Base-by-base conservation (phyloP, 2,888 invertebrate genomes). In the Rhodophaea formosa region DNA sequence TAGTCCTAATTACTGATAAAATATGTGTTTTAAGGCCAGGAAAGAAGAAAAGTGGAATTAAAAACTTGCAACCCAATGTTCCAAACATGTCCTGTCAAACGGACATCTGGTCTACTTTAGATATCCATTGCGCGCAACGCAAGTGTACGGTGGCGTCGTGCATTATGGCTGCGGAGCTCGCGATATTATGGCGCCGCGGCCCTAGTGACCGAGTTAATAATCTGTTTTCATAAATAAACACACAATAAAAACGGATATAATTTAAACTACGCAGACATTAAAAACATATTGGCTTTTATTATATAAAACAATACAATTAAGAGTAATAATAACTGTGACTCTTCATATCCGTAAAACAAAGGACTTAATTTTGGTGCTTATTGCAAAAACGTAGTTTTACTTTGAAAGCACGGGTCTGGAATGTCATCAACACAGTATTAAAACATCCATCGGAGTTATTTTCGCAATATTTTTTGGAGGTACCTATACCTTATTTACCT, bases 121-220 rank as follows among this genome's bases (percentile, higher is more conserved):
- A n/a, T n/a, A 39, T 39, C 35, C 35, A 55, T 51, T 46, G 59
- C 57, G 62, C 47, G 65, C 43, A 62, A 43, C 39, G 53, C 42
- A 17, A 7, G 42, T 35, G 30, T 10, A 17, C 6, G 39, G 3
- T 23, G 15, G 29, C 15, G 43, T 43, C 53, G 32, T 45, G 59
- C 56, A 56, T 61, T 58, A 58, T 57, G 60, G 58, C 59, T 35
- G 58, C 60, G 68, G 68, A 68, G 59, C 55, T 17, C 43, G 29
- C 44, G 43, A 10, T 35, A 51, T 35, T 17, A 35, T 51, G 12
- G 51, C 51, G 35, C 35, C 51, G 51, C 35, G 51, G 51, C 51
- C 51, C 35, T 51, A 51, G 51, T 51, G 16, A 51, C 51, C 35
- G 16, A 51, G 51, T 51, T 10, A 49, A 49, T n/a, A 17, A 3